phyloP scores from a whole-genome alignment of 2,113 vertebrate species.

The Aldabrachelys gigantea region DNA sequence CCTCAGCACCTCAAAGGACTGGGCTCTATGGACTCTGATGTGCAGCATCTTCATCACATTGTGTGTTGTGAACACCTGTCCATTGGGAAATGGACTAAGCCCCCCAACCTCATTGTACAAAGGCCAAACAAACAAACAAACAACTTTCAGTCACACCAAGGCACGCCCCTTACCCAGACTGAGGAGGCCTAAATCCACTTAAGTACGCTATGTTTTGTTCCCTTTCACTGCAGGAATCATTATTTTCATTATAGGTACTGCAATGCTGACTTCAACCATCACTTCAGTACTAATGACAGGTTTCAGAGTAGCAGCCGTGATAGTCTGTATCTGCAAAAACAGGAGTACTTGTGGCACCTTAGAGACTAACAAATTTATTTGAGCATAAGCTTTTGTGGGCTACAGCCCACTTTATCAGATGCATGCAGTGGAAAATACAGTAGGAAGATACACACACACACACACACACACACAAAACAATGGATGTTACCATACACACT shows the following conservation, averaged over 20 bases:
- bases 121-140: accelerated
- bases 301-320: too few relatives aligned
- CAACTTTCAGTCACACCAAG: neutral
- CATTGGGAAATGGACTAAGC: neutral
- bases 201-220: neutral
- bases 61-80: neutral
- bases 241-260: slow-evolving; percentile 4
- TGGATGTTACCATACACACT: too few relatives aligned
- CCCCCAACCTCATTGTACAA: too few relatives aligned
- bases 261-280: neutral
- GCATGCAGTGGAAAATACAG: too few relatives aligned
- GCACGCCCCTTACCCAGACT: neutral
- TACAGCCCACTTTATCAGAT: too few relatives aligned
- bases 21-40: neutral
- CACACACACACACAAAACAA: too few relatives aligned
- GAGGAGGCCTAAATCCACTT: neutral
- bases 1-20: neutral
- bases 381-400: too few relatives aligned
- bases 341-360: too few relatives aligned
- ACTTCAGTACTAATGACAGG: neutral
- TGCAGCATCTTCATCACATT: neutral
- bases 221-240: neutral
- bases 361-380: too few relatives aligned
- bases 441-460: too few relatives aligned
- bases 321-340: too few relatives aligned